A percentile compares a stretch with the other conserved stretches of the same genome.
phyloP scores from a whole-genome alignment of 2,797 vertebrate genomes.

The Sternotherus odoratus region DNA sequence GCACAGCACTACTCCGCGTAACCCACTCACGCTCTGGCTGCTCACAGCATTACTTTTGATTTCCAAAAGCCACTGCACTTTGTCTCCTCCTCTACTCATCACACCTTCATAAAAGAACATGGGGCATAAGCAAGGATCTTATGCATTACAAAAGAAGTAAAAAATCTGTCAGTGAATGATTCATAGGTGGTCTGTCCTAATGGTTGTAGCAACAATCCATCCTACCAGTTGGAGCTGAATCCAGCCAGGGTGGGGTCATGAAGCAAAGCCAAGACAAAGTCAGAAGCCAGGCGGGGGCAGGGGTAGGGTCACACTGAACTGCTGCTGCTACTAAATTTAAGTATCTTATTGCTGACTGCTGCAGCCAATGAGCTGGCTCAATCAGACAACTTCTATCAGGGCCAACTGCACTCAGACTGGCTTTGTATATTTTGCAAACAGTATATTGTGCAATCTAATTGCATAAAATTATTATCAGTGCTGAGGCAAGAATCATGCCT shows the following conservation, averaged over 20 bases:
- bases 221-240: background rate
- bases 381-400: background rate
- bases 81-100: background rate
- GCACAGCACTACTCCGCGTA: background rate
- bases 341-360: too few species aligned
- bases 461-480: background rate
- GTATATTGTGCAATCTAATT: fast-evolving
- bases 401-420: background rate
- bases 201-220: background rate
- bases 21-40: background rate
- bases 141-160: background rate
- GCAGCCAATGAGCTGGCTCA: background rate
- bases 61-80: background rate
- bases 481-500: background rate
- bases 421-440: too few species aligned
- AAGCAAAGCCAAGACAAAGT: background rate
- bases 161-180: background rate
- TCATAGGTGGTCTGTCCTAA: background rate
- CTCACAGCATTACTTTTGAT: background rate
- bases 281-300: background rate
- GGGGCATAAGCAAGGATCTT: background rate
- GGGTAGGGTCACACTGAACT: background rate
- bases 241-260: background rate
- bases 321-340: background rate
- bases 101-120: background rate